These are phyloP conservation scores for Panagrolaimus sp. DNA, from an alignment of 1,140 invertebrate species.

Conservation along the genomic window DNA sequence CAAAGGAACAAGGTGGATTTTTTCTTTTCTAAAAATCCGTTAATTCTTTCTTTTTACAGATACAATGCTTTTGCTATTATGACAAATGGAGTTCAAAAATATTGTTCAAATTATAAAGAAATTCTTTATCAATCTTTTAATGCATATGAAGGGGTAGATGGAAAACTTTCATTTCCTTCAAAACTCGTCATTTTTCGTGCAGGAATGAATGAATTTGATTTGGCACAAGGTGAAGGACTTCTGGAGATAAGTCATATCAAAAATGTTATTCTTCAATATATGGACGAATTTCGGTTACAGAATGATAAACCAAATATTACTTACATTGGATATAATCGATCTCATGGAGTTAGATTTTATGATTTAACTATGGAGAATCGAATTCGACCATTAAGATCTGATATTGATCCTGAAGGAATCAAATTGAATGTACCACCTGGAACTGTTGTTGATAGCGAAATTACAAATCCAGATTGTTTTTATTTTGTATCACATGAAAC, in stretches of 20 bases:
- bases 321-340: slow-evolving; percentile 6
- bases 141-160: no score
- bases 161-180: background rate
- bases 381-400: no score
- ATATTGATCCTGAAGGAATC: background rate
- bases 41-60: no score
- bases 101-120: no score
- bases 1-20: background rate
- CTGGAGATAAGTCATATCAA: background rate
- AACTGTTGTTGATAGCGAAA: background rate
- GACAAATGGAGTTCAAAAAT: no score
- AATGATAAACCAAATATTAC: background rate
- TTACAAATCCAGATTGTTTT: background rate
- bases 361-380: background rate
- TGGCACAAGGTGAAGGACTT: slow-evolving; percentile 1
- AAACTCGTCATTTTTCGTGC: background rate
- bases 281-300: background rate
- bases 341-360: background rate
- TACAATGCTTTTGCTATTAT: no score
- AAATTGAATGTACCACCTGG: background rate
- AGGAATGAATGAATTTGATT: background rate
- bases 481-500: background rate
- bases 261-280: background rate
- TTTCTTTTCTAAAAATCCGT: background rate
- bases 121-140: no score